A percentile compares a stretch with the other conserved stretches of the same genome.
phyloP scores from a whole-genome alignment of 2,113 vertebrate species.

The Macrotis lagotis region DNA sequence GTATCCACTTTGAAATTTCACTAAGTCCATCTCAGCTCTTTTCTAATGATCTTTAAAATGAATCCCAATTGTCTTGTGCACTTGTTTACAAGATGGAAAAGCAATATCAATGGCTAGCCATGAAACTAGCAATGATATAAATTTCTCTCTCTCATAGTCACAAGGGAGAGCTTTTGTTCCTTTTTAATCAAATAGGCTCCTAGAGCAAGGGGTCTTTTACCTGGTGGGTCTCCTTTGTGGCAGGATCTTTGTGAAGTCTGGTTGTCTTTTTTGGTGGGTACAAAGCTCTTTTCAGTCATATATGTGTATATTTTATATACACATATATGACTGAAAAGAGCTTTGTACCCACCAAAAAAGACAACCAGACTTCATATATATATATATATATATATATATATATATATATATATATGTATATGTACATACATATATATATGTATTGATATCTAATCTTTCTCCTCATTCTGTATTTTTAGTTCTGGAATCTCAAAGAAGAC shows the following conservation, averaged over 20 bases:
- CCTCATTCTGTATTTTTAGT: constrained; percentile 42
- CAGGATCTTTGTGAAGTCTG: constrained; percentile 59
- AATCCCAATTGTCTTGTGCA: constrained; percentile 43
- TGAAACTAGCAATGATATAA: constrained; percentile 3
- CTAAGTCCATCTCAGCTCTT: constrained; percentile 59
- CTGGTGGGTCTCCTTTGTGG: constrained; percentile 43
- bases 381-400: too few relatives aligned
- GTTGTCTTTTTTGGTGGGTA: constrained; percentile 45
- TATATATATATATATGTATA: too few relatives aligned
- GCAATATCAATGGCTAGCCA: constrained; percentile 53
- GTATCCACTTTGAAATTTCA: constrained; percentile 68
- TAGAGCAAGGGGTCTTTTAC: constrained; percentile 50
- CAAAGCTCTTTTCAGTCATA: constrained; percentile 47
- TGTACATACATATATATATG: too few relatives aligned
- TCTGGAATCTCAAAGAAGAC: constrained; percentile 53
- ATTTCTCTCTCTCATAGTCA: constrained; percentile 37
- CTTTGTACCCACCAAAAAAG: constrained; percentile 49
- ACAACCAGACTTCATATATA: constrained; percentile 57
- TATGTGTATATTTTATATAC: too few relatives aligned
- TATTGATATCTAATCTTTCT: constrained; percentile 38
- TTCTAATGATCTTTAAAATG: constrained; percentile 68
- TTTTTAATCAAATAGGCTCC: neutral
- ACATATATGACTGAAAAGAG: constrained; percentile 39
- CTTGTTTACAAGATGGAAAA: constrained; percentile 58
- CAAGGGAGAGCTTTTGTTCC: constrained; percentile 33